A percentile compares a stretch with the other conserved stretches of the same genome.
phyloP scores from a whole-genome alignment of 2,797 vertebrate species.

The Chelonia mydas region DNA sequence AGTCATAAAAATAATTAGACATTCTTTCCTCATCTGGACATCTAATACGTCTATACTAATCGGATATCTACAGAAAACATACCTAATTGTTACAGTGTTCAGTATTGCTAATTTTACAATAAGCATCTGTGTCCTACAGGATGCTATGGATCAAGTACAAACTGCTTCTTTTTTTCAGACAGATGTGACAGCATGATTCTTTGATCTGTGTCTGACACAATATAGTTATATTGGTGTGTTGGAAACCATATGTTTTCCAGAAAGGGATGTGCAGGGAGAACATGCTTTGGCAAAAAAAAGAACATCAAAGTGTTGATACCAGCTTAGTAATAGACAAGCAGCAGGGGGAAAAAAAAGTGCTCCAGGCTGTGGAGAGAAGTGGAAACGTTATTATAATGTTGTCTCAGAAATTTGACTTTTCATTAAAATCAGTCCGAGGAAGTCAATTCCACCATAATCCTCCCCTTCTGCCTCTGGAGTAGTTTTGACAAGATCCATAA shows the following conservation, averaged over 20 bases:
- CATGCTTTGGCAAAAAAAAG: background rate
- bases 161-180: background rate
- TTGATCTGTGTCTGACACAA: background rate
- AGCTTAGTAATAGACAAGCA: background rate
- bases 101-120: background rate
- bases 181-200: background rate
- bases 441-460: slow-evolving; percentile 67
- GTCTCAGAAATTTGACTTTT: slow-evolving; percentile 72
- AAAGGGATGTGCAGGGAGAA: background rate
- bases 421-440: slow-evolving; percentile 73
- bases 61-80: background rate
- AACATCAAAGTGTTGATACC: slow-evolving; percentile 30
- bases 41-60: background rate
- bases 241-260: background rate
- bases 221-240: background rate
- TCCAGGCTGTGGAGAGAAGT: slow-evolving; percentile 34
- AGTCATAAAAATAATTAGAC: background rate
- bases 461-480: slow-evolving; percentile 57
- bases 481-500: slow-evolving; percentile 64
- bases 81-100: background rate
- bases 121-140: background rate
- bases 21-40: background rate
- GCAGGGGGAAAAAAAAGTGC: background rate
- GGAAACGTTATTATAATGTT: slow-evolving; percentile 59
- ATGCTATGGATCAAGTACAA: background rate